Percentiles rank a stretch among this genome's conserved stretches.
Conservation (phyloP, 2,797 vertebrate genomes). For the Myripristis jacobus region DNA sequence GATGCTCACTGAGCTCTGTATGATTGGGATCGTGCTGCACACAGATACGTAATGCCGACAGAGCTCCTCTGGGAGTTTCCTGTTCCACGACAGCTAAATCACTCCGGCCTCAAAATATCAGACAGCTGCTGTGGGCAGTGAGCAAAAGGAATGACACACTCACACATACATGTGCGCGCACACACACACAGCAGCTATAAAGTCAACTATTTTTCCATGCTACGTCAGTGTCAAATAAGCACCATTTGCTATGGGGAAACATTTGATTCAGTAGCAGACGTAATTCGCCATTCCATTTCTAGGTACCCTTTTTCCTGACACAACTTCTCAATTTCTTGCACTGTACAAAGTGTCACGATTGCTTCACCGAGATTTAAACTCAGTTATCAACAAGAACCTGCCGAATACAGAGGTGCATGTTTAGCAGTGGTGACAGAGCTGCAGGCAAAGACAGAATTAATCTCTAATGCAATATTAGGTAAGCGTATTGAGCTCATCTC, state of each 20-base stretch:
- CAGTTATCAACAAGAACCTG: slow-evolving; percentile 2
- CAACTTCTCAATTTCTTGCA: neutral
- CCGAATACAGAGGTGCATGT: neutral
- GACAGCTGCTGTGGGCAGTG: slow-evolving; percentile 73
- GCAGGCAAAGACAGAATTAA: too few relatives aligned
- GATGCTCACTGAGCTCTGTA: slow-evolving; percentile 53
- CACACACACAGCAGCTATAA: slow-evolving; percentile 51
- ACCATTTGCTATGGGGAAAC: slow-evolving; percentile 54
- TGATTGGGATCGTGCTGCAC: slow-evolving; percentile 47
- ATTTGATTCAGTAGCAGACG: slow-evolving; percentile 43
- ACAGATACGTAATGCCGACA: slow-evolving; percentile 56
- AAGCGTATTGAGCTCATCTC: slow-evolving; percentile 15
- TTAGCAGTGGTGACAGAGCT: neutral
- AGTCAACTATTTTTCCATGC: slow-evolving; percentile 57
- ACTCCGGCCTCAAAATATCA: slow-evolving; percentile 77
- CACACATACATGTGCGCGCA: slow-evolving; percentile 31
- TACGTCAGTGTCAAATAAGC: slow-evolving; percentile 46
- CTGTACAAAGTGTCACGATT: neutral
- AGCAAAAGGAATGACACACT: slow-evolving; percentile 41
- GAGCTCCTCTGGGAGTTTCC: slow-evolving; percentile 70
- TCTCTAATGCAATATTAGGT: neutral
- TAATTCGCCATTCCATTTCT: slow-evolving; percentile 10
- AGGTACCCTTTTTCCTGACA: slow-evolving; percentile 15
- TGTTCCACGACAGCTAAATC: slow-evolving; percentile 76
- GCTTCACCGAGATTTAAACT: neutral